A percentile compares a stretch with the other conserved stretches of the same genome.
Evolutionary conservation across 2,797 vertebrate genomes (phyloP).

Genomic region (Picus viridis): DNA sequence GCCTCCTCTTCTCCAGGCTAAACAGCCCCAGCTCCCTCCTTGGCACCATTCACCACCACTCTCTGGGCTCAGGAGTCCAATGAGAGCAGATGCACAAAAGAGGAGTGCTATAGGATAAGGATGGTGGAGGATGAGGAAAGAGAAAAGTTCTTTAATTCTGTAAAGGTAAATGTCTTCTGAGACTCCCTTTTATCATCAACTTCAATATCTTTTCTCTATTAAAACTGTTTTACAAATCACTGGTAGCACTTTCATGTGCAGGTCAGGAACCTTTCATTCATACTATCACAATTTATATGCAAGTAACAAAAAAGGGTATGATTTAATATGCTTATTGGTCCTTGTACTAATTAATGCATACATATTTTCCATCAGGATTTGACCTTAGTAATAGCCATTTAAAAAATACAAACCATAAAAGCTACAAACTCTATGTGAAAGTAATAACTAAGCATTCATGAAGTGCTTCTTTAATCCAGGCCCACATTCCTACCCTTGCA

Average conservation of each 20-base stretch:
- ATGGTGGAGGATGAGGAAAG: neutral
- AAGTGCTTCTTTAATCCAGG: neutral
- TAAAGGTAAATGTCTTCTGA: neutral
- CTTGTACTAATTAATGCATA: slow-evolving; percentile 66
- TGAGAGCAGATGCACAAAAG: neutral
- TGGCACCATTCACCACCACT: no score
- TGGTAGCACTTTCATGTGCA: slow-evolving; percentile 13
- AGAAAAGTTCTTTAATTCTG: neutral
- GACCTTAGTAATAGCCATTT: slow-evolving; percentile 64
- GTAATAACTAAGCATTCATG: slow-evolving; percentile 34
- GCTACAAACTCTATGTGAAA: slow-evolving; percentile 4
- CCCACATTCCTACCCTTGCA: neutral
- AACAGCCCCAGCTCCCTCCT: no score
- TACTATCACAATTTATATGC: slow-evolving; percentile 63
- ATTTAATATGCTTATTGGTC: slow-evolving; percentile 60
- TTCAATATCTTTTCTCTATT: neutral
- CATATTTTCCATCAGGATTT: slow-evolving; percentile 59
- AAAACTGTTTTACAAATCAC: slow-evolving; percentile 19
- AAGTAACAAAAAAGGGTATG: slow-evolving; percentile 61
- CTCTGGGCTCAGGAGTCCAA: neutral
- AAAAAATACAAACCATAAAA: neutral
- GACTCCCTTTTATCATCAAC: neutral
- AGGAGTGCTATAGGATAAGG: neutral
- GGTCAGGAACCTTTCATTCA: slow-evolving; percentile 23
- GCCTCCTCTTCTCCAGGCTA: no score